These are phyloP conservation scores for Tauraco hartlaubi DNA, from an alignment of 2,797 vertebrate genomes.

Conservation along the genomic window DNA sequence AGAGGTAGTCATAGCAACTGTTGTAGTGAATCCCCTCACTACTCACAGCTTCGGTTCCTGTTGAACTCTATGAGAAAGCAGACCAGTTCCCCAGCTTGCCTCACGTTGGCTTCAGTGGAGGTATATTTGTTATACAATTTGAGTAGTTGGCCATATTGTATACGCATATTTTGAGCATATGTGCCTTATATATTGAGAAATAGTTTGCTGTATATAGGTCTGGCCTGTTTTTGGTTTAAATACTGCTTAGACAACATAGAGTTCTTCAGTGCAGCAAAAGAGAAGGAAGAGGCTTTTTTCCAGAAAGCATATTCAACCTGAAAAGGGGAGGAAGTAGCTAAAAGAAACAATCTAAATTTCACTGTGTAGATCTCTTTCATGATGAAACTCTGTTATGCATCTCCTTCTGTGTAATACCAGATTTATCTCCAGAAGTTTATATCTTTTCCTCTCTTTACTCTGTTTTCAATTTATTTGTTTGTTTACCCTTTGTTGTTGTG, in stretches of 20 bases:
- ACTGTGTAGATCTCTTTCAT: not conserved
- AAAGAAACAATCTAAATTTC: not conserved
- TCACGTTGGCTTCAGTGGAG: accelerated
- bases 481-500: not conserved
- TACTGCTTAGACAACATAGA: not conserved
- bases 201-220: not conserved
- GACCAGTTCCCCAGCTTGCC: not conserved
- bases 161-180: not conserved
- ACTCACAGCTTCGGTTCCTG: not conserved
- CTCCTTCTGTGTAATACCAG: not conserved
- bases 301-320: not conserved
- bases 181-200: not conserved
- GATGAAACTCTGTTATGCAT: not conserved
- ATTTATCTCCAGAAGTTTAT: not conserved
- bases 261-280: not conserved
- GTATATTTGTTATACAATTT: not conserved
- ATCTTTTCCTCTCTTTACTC: not conserved
- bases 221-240: not conserved
- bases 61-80: not conserved
- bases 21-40: not conserved
- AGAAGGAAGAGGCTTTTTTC: not conserved
- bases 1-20: not conserved
- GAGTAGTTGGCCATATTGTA: not conserved
- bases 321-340: not conserved
- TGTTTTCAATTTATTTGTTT: not conserved